Evolutionary conservation across 1,140 invertebrate species (phyloP), one percentile per base, ranked within the genome.

Genomic region (Wasmannia auropunctata): DNA sequence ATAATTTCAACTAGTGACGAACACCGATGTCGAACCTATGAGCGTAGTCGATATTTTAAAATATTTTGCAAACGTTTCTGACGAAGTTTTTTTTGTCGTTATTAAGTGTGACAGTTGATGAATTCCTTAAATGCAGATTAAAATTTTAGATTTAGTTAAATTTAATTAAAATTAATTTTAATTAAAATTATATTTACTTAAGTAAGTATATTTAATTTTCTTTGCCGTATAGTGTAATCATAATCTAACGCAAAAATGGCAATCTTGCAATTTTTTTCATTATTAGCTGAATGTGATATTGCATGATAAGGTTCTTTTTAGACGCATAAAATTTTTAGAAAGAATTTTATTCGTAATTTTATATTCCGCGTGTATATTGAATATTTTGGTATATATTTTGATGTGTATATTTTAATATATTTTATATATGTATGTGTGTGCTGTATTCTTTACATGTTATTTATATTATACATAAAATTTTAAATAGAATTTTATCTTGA

Each of bases 1-100:
- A 90, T 90, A 85, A 90, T 88, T 80, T 56, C 49, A 16, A 51
- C 22, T 67, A 28, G 16, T 51, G 58, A 19, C 58, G 51, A 67
- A 40, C 2, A 62, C 19, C 19, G 19, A 54, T 5, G 25, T 56
- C 60, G 28, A 79, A 49, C n/a, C 43, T 5, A 31, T 60, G 37
- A 76, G 7, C 40, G 60, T 16, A 25, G n/a, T 37, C 14, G 60
- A 63, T 25, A 51, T 80, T 80, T 49, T 31, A 8, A 14, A 37
- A 54, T 54, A 54, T 80, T 79, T 69, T 22, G 2, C 62, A 14
- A 49, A 49, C 31, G 8, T 67, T 67, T 25, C 40, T 25, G n/a
- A 11, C n/a, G 3, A 43, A 34, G 56, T 51, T 34, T 79, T 6
- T 22, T 58, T 11, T n/a, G 22, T 28, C 5, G 3, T 22, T 1